Evolutionary conservation across 2,888 invertebrate species (phyloP).

Genomic region (Synergus itoensis): DNA sequence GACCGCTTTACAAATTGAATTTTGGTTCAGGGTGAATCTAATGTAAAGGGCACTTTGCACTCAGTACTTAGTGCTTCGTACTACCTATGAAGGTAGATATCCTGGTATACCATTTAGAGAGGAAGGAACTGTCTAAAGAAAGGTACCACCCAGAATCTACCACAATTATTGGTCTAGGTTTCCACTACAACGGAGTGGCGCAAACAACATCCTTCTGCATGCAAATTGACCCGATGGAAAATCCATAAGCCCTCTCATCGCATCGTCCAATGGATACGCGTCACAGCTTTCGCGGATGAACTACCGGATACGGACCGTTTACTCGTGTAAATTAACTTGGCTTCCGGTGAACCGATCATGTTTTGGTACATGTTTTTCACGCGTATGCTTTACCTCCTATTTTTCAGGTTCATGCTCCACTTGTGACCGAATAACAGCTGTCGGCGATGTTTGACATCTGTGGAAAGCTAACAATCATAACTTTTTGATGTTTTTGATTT

Average conservation of each 20-base stretch:
- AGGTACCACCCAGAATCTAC: neutral
- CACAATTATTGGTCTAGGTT: neutral
- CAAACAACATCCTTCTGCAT: neutral
- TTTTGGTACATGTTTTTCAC: constrained; percentile 23
- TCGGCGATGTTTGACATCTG: neutral
- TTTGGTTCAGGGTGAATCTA: neutral
- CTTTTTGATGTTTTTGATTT: too few species aligned
- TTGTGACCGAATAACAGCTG: constrained; percentile 13
- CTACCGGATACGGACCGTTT: constrained; percentile 17
- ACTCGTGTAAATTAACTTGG: constrained; percentile 27
- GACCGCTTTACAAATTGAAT: neutral
- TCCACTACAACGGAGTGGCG: neutral
- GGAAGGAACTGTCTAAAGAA: neutral
- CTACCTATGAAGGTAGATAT: neutral
- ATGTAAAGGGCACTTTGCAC: neutral
- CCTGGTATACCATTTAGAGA: neutral
- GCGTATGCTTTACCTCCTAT: neutral
- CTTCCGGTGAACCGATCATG: constrained; percentile 29
- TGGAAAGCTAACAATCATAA: neutral
- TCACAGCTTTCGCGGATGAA: constrained; percentile 14
- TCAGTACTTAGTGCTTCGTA: neutral
- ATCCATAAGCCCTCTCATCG: constrained; percentile 7
- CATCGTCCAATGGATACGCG: constrained; percentile 12
- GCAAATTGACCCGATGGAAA: constrained; percentile 12
- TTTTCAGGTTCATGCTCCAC: constrained; percentile 10